Conservation (phyloP, 2,113 vertebrate genomes). For the Ramphastos sulfuratus region DNA sequence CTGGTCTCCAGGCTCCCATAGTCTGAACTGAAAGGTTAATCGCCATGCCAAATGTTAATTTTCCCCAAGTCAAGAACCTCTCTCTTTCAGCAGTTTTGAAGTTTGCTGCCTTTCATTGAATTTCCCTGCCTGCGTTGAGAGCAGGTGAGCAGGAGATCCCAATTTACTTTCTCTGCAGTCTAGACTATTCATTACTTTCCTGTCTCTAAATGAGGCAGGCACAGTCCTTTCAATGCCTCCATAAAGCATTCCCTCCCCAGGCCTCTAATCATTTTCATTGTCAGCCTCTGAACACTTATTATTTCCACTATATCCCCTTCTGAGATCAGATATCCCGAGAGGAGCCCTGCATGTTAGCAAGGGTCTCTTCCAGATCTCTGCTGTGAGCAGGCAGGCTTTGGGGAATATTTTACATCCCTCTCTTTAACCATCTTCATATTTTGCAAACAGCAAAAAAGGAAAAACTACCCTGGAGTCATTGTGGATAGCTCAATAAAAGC, state of each 20-base stretch:
- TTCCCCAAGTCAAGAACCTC: slow-evolving; percentile 4
- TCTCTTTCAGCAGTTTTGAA: slow-evolving; percentile 21
- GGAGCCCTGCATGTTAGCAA: background rate
- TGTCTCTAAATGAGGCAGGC: slow-evolving; percentile 58
- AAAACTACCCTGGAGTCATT: fast-evolving
- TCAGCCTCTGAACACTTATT: slow-evolving; percentile 62
- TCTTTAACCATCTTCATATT: background rate
- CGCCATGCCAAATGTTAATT: background rate
- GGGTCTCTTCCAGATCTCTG: background rate
- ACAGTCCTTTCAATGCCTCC: slow-evolving; percentile 56
- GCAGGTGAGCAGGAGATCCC: slow-evolving; percentile 58
- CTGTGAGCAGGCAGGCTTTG: background rate
- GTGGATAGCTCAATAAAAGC: background rate
- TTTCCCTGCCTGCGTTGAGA: background rate
- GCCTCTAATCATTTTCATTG: slow-evolving; percentile 69
- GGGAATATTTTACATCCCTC: background rate
- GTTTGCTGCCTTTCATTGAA: slow-evolving; percentile 54
- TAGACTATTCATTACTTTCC: slow-evolving; percentile 69
- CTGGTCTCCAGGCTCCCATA: background rate
- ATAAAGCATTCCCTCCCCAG: slow-evolving; percentile 54
- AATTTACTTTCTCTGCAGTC: slow-evolving; percentile 63
- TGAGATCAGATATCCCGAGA: slow-evolving; percentile 58
- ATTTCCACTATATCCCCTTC: slow-evolving; percentile 58
- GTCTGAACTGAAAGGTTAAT: background rate
- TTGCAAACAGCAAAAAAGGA: background rate